Evolutionary conservation across 2,797 vertebrate species (phyloP), one percentile per base, ranked within the genome.

Genomic region (Syndactyla subalaris): DNA sequence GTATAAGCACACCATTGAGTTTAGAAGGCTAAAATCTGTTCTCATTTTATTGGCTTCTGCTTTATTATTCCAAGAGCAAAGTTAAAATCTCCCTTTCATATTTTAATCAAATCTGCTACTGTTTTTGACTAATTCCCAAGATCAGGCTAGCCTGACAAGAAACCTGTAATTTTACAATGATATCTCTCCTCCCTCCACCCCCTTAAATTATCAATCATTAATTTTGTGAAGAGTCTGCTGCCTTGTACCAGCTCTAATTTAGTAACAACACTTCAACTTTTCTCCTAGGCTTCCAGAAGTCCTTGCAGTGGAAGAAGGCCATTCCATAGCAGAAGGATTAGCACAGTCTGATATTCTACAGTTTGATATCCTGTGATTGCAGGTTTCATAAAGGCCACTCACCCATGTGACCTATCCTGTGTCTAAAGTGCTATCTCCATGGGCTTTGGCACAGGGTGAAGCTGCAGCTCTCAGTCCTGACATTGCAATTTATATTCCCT

Each of bases 91-190:
- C 20, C 23, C 36, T 83, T 83, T 58, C 7, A 15, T 34, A 48
- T 88, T 94, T 66, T 67, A 91, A 84, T 73, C 76, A 84, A 72
- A 92, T 10, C 9, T 2, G 13, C 21, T 81, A 48, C 43, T 61
- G 57, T 55, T 76, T 70, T 70, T 59, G 18, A 23, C 58, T 77
- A 93, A 78, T 32, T 88, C 34, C 26, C 61, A 67, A 86, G 70
- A 96, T 76, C 67, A 76, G 63, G 70, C 20, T 68, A 91, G 39
- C 12, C 61, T 91, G 59, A 90, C 63, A 84, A 86, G 51, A 46
- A 24, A 90, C 19, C 45, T 52, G 24, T 32, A 78, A 85, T 93
- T 95, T 93, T 90, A 79, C 51, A 82, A 52, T 52, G 65, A 34
- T 82, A 59, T 70, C 74, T 78, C 79, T 93, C 85, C 89, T 92